These are phyloP conservation scores for Bombus huntii DNA, from an alignment of 1,140 invertebrate genomes.

Conservation along the genomic window DNA sequence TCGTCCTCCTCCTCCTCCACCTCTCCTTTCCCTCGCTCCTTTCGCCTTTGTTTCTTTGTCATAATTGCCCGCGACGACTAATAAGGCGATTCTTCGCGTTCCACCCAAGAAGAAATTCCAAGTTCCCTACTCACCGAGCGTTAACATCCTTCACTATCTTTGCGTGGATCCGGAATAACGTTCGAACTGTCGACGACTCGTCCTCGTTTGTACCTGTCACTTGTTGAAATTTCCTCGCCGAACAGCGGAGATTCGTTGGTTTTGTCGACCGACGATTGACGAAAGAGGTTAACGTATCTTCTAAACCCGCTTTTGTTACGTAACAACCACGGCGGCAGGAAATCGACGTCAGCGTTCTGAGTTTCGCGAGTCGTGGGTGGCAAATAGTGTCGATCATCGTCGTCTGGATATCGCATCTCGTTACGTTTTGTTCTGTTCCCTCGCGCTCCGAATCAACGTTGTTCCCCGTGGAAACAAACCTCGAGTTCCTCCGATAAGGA, in stretches of 20 bases:
- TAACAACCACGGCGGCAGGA: not conserved
- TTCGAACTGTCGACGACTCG: not conserved
- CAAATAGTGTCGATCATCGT: slow-evolving; percentile 44
- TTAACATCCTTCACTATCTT: slow-evolving; percentile 46
- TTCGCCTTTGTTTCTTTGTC: slow-evolving; percentile 59
- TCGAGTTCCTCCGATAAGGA: slow-evolving; percentile 52
- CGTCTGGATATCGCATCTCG: slow-evolving; percentile 28
- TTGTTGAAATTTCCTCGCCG: slow-evolving; percentile 27
- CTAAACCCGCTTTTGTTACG: too few species aligned
- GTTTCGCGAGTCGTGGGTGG: slow-evolving; percentile 8
- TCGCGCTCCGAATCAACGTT: not conserved
- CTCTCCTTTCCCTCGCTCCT: slow-evolving; percentile 8
- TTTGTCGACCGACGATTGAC: not conserved
- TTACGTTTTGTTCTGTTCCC: slow-evolving; percentile 13
- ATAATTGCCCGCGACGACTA: slow-evolving; percentile 71
- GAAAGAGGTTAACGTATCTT: not conserved
- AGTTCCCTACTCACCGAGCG: slow-evolving; percentile 51
- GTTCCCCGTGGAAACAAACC: slow-evolving; percentile 24
- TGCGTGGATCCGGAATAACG: slow-evolving; percentile 52
- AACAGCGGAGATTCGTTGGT: not conserved
- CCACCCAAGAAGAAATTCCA: slow-evolving; percentile 74
- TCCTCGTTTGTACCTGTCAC: not conserved
- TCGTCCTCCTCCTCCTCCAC: slow-evolving; percentile 18
- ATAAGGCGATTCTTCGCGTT: slow-evolving; percentile 80
- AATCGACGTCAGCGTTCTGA: not conserved